Evolutionary conservation across 1,140 invertebrate species (phyloP), one percentile per base, ranked within the genome.

Genomic region (Bombus waltoni): DNA sequence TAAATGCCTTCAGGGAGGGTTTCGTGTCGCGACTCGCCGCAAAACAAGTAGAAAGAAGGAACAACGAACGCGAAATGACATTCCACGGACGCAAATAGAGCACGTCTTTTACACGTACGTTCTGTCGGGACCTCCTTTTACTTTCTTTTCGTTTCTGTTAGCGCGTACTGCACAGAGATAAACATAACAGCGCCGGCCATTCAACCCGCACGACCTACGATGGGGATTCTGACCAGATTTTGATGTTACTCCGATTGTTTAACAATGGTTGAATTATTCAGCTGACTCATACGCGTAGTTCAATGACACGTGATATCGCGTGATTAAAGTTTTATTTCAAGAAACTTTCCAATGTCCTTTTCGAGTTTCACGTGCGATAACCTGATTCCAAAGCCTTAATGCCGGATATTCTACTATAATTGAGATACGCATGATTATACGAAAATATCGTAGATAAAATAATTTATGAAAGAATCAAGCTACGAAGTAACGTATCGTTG

Each of bases 81-180:
- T 86, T 87, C 88, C 89, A 80, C 35, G 66, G 86, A 83, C 72
- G n/a, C 88, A 90, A 90, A 90, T 90, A 90, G 89, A 90, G 87
- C 83, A 84, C 75, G 84, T 70, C 78, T 88, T 85, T 90, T 77
- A 66, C 81, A 83, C 72, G 59, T 71, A 81, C 76, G 81, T 68
- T 81, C 75, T 66, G 74, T 70, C 78, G 72, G 40, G 42, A 53
- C 4, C 68, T 84, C 62, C 47, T 87, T 71, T 87, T 78, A 68
- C 40, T 53, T 89, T 82, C 65, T 82, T 47, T 59, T n/a, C 79
- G 76, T 86, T 75, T 83, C 80, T 72, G 59, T 78, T 83, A 83
- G 75, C 76, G 83, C 66, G 85, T 80, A 79, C 84, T 83, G 72
- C 66, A 68, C 57, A 44, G 53, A 73, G 87, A 87, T 91, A 91